Base-by-base conservation (phyloP, 1,140 invertebrate species). In the Geopemphigus sp. region DNA sequence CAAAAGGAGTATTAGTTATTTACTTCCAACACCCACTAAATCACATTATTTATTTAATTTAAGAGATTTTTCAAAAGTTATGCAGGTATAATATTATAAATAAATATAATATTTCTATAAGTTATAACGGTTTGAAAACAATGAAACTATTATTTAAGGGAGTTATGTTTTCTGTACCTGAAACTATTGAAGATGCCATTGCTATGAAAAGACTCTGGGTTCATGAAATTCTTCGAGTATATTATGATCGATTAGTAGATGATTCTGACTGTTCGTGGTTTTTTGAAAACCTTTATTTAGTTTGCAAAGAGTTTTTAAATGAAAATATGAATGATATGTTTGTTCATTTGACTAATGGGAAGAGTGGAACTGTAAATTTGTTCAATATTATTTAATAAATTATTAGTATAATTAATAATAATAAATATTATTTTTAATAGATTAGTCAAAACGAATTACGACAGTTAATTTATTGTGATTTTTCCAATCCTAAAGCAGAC, bases 1-100 rank as follows among this genome's bases (percentile, higher is more conserved):
- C 85, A 95, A 96, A 84, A 86, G 92, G 83, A 93, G 94, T 81
- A 89, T 94, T 82, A 83, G 87, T 12, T 92, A 94, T 87, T 87
- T 98, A 26, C 86, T 98, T 63, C 96, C 97, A 10, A 98, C 95
- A 1, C 93, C 93, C 0, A 88, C 92, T 3, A 97, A 97, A 84
- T 96, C 93, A 1, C 96, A 97, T 86, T 98, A 98, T 85, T 88
- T 96, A 1, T 98, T 98, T 85, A 98, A 98, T 87, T 88, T 98
- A 81, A 88, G 96, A 83, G 97, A 98, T 86, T 97, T 97, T 85
- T 95, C 94, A 5, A 88, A 95, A 85, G 95, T 98, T 11, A 93
- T 98, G 83, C 91, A 94, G 88, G 93, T 90, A 84, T 4, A 5
- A 54, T 14, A 72, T 54, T 29, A 14, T 64, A 32, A 64, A 83